Evolutionary conservation across 2,888 invertebrate genomes (phyloP), one percentile per base, ranked within the genome.

Genomic region (Mesorhabditis sp.): DNA sequence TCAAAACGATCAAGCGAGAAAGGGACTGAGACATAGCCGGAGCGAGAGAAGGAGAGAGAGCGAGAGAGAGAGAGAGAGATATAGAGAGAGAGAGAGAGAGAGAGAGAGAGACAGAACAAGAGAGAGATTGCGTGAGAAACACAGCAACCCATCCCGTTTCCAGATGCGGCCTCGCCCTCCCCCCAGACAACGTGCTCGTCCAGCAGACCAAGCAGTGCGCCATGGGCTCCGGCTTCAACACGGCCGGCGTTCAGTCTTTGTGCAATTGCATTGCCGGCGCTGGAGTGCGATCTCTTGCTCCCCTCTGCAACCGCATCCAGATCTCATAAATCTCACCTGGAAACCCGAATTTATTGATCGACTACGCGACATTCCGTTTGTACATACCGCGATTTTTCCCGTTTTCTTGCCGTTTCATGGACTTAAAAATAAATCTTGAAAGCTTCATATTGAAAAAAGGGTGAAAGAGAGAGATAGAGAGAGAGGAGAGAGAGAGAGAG

Each of bases 91-190:
- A 28, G 28, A 28, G 28, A 28, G 28, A 28, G 28, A 28, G 28
- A 28, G 28, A 28, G 28, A 28, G 28, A 28, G 28, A 28, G 2
- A 28, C 28, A 28, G 28, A 28, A 2, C 28, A 28, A 2, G 28
- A 1, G 28, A 28, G 28, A 28, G 28, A 28, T n/a, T n/a, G 28
- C 28, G 28, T 28, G 28, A 1, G 28, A 28, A 28, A 28, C 28
- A 28, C 28, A 28, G 28, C 28, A 28, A 28, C 28, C 28, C 28
- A 28, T 13, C n/a, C n/a, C 1, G 2, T 13, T 70, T 73, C 43
- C 69, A 79, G 79, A 50, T 82, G 82, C 68, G 83, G 83, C 15
- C 78, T 83, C n/a, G 78, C 78, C 15, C 75, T 83, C 5, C 83
- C 83, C 7, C 70, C 83, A 15, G 83, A 83, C 73, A 79, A 74